Percentiles rank a stretch among this genome's conserved stretches.
These are phyloP conservation scores for Meganola albula DNA, from an alignment of 2,888 invertebrate genomes.

Conservation along the genomic window DNA sequence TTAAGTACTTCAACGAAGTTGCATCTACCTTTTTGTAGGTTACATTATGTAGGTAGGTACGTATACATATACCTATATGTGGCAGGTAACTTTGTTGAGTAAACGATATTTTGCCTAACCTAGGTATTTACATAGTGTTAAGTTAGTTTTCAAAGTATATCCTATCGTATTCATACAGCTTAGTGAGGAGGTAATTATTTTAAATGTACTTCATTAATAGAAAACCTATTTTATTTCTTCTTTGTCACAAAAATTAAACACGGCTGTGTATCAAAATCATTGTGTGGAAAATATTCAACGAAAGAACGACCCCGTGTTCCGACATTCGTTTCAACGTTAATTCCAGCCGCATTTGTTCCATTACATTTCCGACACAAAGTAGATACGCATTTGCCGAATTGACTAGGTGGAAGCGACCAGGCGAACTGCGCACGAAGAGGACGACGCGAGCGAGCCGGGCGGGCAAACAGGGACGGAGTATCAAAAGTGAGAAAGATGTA, in stretches of 20 bases:
- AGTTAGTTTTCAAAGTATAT: too few species aligned
- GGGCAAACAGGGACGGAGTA: conserved; percentile 54
- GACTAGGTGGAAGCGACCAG: conserved; percentile 76
- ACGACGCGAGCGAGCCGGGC: conserved; percentile 41
- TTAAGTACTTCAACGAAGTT: too few species aligned
- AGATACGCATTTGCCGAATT: conserved; percentile 77
- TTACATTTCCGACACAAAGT: conserved; percentile 79
- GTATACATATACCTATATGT: too few species aligned
- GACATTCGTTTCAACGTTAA: conserved; percentile 76
- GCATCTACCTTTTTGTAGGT: too few species aligned
- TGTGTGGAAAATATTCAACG: conserved; percentile 72
- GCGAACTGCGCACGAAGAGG: conserved; percentile 58
- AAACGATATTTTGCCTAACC: too few species aligned
- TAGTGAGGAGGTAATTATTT: too few species aligned
- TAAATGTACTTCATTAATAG: too few species aligned
- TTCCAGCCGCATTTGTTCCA: conserved; percentile 78
- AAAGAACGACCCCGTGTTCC: conserved; percentile 70
- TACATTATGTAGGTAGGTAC: too few species aligned
- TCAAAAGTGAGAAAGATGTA: conserved; percentile 80
- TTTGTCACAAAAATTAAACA: conserved; percentile 54
- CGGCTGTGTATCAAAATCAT: conserved; percentile 71
- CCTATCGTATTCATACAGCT: too few species aligned
- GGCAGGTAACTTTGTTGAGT: too few species aligned
- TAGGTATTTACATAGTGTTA: too few species aligned
- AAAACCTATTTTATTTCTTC: too few species aligned